Percentiles rank a stretch among this genome's conserved stretches.
Conservation (phyloP, 2,888 invertebrate species). For the Patella caerulea region DNA sequence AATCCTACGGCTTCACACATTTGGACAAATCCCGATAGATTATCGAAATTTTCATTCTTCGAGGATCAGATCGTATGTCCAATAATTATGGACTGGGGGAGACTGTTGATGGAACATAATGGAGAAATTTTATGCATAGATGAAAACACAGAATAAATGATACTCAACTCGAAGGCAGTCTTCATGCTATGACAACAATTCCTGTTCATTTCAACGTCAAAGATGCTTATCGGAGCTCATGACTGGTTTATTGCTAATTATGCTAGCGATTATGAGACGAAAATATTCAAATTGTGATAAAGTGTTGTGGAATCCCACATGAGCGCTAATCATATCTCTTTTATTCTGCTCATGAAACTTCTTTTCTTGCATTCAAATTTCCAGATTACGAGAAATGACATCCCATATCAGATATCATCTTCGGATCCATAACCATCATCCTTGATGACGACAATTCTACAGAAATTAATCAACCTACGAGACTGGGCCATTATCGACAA, state of each 20-base stretch:
- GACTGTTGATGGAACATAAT: neutral
- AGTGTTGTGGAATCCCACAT: neutral
- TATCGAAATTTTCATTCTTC: neutral
- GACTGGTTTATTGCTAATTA: slow-evolving; percentile 1
- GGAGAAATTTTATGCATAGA: slow-evolving; percentile 1
- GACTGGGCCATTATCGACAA: too few relatives aligned
- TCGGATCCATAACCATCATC: too few relatives aligned
- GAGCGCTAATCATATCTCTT: neutral
- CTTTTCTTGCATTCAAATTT: neutral
- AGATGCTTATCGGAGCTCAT: neutral
- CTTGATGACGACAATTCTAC: too few relatives aligned
- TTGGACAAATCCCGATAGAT: neutral
- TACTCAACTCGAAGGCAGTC: neutral
- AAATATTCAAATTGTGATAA: neutral
- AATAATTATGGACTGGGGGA: neutral
- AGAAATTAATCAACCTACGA: too few relatives aligned
- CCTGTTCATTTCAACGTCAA: neutral
- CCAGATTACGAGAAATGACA: neutral
- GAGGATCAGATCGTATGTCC: neutral
- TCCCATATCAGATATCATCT: neutral
- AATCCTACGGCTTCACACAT: too few relatives aligned
- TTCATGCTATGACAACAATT: neutral
- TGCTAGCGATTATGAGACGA: neutral
- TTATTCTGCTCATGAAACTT: neutral
- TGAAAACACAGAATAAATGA: neutral